Base-by-base conservation (phyloP, 2,888 invertebrate genomes). In the Crepidodera aurea region DNA sequence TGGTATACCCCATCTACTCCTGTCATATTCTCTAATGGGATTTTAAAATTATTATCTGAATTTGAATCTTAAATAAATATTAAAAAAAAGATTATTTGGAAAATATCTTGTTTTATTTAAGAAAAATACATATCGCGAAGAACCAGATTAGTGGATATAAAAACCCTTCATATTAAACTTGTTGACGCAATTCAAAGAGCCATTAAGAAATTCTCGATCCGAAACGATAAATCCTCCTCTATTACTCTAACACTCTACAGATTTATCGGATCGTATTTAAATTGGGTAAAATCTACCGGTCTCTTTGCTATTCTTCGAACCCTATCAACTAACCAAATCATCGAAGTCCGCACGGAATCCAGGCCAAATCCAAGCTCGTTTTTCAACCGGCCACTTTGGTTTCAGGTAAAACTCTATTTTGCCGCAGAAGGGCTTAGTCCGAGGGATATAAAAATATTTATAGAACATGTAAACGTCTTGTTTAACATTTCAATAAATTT, bases 271-370 rank as follows among this genome's bases (percentile, higher is more conserved):
- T 51, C 51, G 51, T 32, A 51, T 51, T 51, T 13, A 51, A 51
- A 51, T 51, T 51, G 51, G 51, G 22, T 2, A 29, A 37, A 51
- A 51, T 13, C 34, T 51, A 18, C 34, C 22, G 34, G 6, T 46
- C 25, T 46, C 27, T 25, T 25, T 34, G 34, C 51, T 51, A 51
- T 51, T 34, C 51, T 37, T 51, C 51, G 37, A 19, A 51, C 37
- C 51, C 51, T 32, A 51, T 51, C 50, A 32, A 37, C 51, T 51
- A 51, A 51, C 51, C 51, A 37, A 51, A 51, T 51, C 51, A 51
- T 19, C 51, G 34, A 34, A 22, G 51, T 2, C 46, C 25, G 27
- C 25, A 25, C 13, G 46, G 16, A 46, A 46, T 46, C 25, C 13
- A 25, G n/a, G 46, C 46, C 15, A 46, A 46, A 46, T 46, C 46